Base-by-base conservation (phyloP, 2,797 vertebrate genomes). In the Pelobates cultripes region DNA sequence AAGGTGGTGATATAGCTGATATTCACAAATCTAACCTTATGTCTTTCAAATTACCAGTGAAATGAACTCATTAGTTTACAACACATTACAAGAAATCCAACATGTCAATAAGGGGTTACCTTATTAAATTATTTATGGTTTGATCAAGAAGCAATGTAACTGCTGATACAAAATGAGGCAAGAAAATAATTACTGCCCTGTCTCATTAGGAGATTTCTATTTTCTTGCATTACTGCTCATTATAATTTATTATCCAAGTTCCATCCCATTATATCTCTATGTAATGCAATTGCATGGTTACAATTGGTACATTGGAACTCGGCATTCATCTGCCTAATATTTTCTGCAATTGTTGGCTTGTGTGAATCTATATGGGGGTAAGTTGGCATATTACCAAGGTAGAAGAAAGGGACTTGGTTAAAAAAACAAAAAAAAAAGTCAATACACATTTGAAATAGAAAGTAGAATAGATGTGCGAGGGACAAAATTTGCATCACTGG, bases 141-240 rank as follows among this genome's bases (percentile, higher is more conserved):
- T 64, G 61, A 28, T 64, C 61, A 64, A 5, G 6, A 64, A 64
- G 61, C 2, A 28, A 3, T n/a, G 8, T 71, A 4, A 71, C n/a
- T 10, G n/a, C 45, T 51, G n/a, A 53, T 71, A 14, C 15, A 71
- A 53, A 51, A 53, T 17, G 45, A 53, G 44, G 17, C 15, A 71
- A 28, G 15, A 51, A 71, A 71, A 71, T 45, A 71, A 53, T 71
- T 71, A 51, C 70, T 51, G 70, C 44, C 45, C 45, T 4, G 70
- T 28, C 44, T 71, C 41, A 47, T 51, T 51, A 40, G 7, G 28
- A 61, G 61, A 64, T 40, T 40, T 64, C 61, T 64, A 64, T 64
- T 64, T 45, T 45, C 12, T 45, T 44, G n/a, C 14, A 70, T 70
- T 70, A 45, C 68, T 45, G 42, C 10, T 70, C 68, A 70, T 70